Percentiles rank a stretch among this genome's conserved stretches.
Evolutionary conservation across 2,888 invertebrate species (phyloP).

Genomic region (Macrosoma leucophasiata): DNA sequence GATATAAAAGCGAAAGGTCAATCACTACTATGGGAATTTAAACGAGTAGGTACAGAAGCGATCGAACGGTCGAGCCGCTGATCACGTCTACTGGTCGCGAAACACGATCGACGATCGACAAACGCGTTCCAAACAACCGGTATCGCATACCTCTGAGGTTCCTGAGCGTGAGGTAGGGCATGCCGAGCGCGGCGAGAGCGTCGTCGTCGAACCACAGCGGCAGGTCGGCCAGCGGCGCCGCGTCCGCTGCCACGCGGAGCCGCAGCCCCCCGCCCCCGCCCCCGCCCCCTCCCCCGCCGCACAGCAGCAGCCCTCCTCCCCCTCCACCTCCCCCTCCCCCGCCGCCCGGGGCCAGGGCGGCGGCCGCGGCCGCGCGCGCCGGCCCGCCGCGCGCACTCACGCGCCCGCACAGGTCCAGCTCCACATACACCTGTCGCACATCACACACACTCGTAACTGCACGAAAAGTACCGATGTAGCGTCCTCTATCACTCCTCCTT

Average conservation of each 20-base stretch:
- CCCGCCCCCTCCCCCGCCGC: conserved; percentile 23
- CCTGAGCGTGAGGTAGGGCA: conserved; percentile 83
- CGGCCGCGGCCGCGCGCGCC: conserved; percentile 19
- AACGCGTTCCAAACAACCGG: no score
- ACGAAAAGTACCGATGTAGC: no score
- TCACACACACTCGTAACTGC: no score
- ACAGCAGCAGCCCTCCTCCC: conserved; percentile 27
- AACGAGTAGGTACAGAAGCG: no score
- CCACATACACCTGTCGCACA: conserved; percentile 40
- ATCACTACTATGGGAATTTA: no score
- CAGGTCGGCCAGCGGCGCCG: conserved; percentile 80
- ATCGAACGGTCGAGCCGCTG: no score
- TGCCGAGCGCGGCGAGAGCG: conserved; percentile 80
- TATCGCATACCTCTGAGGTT: conserved; percentile 91
- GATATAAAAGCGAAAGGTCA: no score
- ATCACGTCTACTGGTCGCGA: background rate
- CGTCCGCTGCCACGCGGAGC: conserved; percentile 52
- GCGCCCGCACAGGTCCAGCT: conserved; percentile 34
- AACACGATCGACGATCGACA: background rate
- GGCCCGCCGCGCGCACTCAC: conserved; percentile 16
- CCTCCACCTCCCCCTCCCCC: conserved; percentile 22
- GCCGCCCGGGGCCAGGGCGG: conserved; percentile 23
- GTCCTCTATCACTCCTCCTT: no score
- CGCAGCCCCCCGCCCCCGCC: conserved; percentile 30
- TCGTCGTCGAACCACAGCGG: conserved; percentile 90